phyloP scores from a whole-genome alignment of 2,113 vertebrate genomes.

The Podocnemis expansa region DNA sequence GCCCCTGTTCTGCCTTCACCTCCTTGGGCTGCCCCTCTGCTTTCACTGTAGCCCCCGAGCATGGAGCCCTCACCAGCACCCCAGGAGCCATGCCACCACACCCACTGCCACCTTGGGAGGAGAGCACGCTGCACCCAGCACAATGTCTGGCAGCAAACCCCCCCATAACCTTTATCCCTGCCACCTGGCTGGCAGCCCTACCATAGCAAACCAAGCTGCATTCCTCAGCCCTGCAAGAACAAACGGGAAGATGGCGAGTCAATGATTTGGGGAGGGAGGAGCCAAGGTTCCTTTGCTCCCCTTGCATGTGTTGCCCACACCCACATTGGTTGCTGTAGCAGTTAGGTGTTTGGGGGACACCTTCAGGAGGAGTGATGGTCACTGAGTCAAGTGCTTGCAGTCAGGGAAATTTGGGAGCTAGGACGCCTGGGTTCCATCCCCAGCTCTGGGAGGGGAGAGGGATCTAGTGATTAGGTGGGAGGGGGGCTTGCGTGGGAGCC shows the following conservation, averaged over 20 bases:
- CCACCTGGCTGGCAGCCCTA: too few species aligned
- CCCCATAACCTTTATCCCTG: too few species aligned
- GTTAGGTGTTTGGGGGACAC: not conserved
- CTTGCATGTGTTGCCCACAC: not conserved
- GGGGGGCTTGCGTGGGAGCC: too few species aligned
- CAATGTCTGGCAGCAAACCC: not conserved
- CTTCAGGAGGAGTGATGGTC: not conserved
- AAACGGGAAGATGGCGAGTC: too few species aligned
- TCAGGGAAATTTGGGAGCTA: rapidly evolving
- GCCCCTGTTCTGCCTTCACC: not conserved
- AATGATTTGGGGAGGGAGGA: too few species aligned
- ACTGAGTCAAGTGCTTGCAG: not conserved
- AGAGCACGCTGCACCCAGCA: not conserved
- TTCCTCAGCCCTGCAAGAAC: too few species aligned
- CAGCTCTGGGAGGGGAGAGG: too few species aligned
- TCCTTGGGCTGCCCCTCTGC: not conserved
- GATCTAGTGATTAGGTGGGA: too few species aligned
- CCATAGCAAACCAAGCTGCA: too few species aligned
- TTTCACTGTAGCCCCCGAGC: too few species aligned
- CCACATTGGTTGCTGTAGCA: not conserved
- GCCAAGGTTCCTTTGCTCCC: not conserved
- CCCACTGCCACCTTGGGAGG: not conserved
- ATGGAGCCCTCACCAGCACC: not conserved
- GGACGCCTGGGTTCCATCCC: not conserved
- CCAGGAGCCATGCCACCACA: too few species aligned